Base-by-base conservation (phyloP, 2,888 invertebrate species). In the Ypsolopha sequella region DNA sequence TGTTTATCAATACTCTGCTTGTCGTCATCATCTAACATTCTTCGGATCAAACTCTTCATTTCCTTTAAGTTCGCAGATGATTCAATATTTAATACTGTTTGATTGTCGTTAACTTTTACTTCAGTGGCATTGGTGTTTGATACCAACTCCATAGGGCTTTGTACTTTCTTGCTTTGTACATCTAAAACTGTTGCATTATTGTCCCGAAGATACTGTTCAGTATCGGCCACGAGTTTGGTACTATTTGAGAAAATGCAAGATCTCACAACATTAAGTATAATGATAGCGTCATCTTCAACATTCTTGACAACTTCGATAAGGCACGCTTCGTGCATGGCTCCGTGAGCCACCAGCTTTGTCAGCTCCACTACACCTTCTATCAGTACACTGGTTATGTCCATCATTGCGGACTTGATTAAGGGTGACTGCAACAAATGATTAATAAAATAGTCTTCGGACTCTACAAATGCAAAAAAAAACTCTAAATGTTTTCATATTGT, bases 251-350 rank as follows among this genome's bases (percentile, higher is more conserved):
- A 62, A 0, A 67, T 71, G 52, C 85, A 85, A 6, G 55, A 55
- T 58, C 58, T 71, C 0, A 82, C 63, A 6, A 67, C 62, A 41
- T 64, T 60, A 0, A 82, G 56, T 0, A 85, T 49, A 39, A 56
- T 48, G 6, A 75, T 64, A 0, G 81, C 82, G 59, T 84, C 80
- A 6, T 84, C 80, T 69, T 85, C 80, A 1, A 79, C 70, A 1
- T 72, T 68, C 56, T 67, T 77, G 14, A 84, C 69, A 0, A 85
- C 85, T 70, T 86, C 85, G 7, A 86, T 82, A 1, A 86, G 79
- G 45, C 85, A 86, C 0, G 85, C 85, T 61, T 86, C 85, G n/a
- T 85, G 85, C 85, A 85, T 85, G 0, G 85, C 85, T 2, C 85
- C 84, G 35, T 85, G 85, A 0, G 85, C 84, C 78, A 86, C 79